Conservation (phyloP, 2,888 invertebrate genomes). For the Andrena flavipes region DNA sequence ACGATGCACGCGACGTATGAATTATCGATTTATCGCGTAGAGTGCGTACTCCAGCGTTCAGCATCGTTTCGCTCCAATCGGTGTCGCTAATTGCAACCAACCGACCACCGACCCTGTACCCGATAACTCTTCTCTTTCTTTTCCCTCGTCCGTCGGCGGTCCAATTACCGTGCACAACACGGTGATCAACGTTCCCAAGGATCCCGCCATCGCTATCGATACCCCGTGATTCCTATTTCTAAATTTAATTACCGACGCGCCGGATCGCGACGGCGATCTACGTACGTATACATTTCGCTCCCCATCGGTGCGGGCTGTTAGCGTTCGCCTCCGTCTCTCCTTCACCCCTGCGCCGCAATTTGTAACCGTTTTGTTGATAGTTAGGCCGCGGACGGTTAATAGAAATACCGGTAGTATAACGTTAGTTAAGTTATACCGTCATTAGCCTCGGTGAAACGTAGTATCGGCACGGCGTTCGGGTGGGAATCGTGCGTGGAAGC, state of each 20-base stretch:
- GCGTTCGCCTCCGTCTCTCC: not conserved
- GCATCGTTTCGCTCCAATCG: conserved; percentile 36
- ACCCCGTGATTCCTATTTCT: conserved; percentile 55
- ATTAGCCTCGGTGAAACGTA: conserved; percentile 71
- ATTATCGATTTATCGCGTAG: conserved; percentile 41
- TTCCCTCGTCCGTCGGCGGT: conserved; percentile 21
- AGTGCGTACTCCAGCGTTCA: conserved; percentile 2
- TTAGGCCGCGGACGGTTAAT: conserved; percentile 39
- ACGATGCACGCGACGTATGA: conserved; percentile 1
- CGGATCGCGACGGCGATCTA: conserved; percentile 11
- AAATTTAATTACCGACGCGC: conserved; percentile 58
- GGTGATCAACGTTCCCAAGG: conserved; percentile 37
- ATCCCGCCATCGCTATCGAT: conserved; percentile 38
- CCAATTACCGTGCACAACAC: conserved; percentile 36
- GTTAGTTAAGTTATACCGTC: conserved; percentile 66
- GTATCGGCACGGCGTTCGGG: conserved; percentile 6
- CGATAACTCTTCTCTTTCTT: conserved; percentile 50
- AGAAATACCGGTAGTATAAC: conserved; percentile 37
- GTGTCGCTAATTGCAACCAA: conserved; percentile 49
- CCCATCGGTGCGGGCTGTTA: not conserved
- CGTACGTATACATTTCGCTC: conserved; percentile 41
- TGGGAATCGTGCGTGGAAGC: conserved; percentile 45
- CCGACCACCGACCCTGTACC: conserved; percentile 40
- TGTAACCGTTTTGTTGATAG: conserved; percentile 71
- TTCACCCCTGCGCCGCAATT: conserved; percentile 63